Evolutionary conservation across 2,797 vertebrate genomes (phyloP), one percentile per base, ranked within the genome.

Genomic region (Novumbra hubbsi): DNA sequence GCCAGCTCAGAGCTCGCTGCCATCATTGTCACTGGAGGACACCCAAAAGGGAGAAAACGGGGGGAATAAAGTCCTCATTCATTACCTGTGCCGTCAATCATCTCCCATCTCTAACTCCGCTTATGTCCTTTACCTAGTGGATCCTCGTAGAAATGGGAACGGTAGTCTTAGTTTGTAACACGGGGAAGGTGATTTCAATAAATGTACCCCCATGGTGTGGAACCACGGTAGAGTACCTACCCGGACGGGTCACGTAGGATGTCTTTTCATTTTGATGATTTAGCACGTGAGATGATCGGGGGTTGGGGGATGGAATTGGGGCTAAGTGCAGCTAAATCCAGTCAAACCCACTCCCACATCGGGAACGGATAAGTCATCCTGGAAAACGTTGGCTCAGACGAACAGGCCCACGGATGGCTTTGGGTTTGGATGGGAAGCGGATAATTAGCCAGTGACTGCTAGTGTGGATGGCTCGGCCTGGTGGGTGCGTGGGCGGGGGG

Each of bases 11-110:
- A 77, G 73, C 38, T 62, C 49, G 17, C 68, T 72, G 57, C 80
- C 69, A 69, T 72, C 50, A 65, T 45, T 80, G 73, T 71, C 11
- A 28, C 75, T 79, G 70, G 74, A 73, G 62, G 75, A 82, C 1
- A 21, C 68, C 66, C 38, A 71, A 71, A 80, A 32, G 41, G 72
- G 38, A 72, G 66, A 70, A 70, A 52, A 55, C 5, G 34, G 12
- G 41, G 11, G 9, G 9, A 45, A 45, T 28, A 48, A 45, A 69
- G 12, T 41, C 14, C 49, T 41, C 34, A 52, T 70, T 60, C 41
- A 49, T 50, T 57, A 57, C n/a, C 21, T 24, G 9, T 2, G 11
- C 74, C 69, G 66, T 32, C 38, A 68, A 68, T 77, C 70, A 73
- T 71, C 68, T 34, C 76, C 38, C 79, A 73, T 27, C 45, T 48